Evolutionary conservation across 64 coral and sea anemone species (phyloP).

Genomic region (Hydrozoanthus tunicans): DNA sequence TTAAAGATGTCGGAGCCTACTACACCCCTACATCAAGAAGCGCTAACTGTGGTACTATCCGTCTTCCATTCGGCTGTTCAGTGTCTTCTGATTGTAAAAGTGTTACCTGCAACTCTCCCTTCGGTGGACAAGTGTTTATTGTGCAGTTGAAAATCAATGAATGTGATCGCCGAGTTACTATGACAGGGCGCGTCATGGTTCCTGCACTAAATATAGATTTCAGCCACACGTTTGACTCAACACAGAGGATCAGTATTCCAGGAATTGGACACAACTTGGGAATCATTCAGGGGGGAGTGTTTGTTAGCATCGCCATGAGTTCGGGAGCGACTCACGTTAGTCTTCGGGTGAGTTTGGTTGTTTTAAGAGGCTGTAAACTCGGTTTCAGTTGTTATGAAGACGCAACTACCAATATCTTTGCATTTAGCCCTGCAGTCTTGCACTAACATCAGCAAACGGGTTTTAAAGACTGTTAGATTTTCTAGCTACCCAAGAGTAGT

Average conservation of each 20-base stretch:
- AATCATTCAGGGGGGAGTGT: conserved; percentile 3
- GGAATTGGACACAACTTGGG: conserved; percentile 15
- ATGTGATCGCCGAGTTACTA: background rate
- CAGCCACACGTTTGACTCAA: background rate
- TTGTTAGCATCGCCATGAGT: conserved; percentile 13
- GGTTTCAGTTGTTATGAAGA: background rate
- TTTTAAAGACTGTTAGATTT: no score
- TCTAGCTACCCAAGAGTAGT: no score
- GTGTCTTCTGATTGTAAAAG: background rate
- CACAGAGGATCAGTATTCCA: conserved; percentile 7
- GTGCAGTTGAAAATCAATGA: background rate
- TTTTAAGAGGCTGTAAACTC: background rate
- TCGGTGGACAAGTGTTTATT: conserved; percentile 14
- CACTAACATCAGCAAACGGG: no score
- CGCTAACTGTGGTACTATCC: background rate
- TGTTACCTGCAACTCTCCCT: background rate
- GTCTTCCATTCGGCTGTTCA: conserved; percentile 14
- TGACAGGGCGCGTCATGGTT: conserved; percentile 1
- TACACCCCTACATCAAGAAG: conserved; percentile 2
- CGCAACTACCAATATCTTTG: no score
- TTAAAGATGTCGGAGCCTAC: background rate
- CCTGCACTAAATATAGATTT: conserved; percentile 11
- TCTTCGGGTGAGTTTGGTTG: background rate
- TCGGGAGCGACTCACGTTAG: background rate
- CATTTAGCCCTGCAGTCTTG: no score